Evolutionary conservation across 1,140 invertebrate species (phyloP), one percentile per base, ranked within the genome.

Genomic region (Probaryconus sp.): DNA sequence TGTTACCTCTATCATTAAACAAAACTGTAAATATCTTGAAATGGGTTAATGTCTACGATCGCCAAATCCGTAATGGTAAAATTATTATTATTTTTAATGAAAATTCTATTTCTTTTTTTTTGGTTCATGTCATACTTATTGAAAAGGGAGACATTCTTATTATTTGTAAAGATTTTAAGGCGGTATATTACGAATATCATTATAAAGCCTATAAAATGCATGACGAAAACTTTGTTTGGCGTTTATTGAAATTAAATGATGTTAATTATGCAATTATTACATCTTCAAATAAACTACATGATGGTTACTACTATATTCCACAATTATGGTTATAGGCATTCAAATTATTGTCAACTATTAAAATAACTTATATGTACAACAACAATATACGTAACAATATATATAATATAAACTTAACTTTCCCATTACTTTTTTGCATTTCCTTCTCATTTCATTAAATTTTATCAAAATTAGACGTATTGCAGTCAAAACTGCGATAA

Each of bases 251-350:
- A 30, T 30, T 30, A 9, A 30, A 30, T 30, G 2, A 30, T 30
- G 7, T 30, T n/a, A 9, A 30, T n/a, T 30, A 2, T 6, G 2
- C 28, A n/a, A 9, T 30, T n/a, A 30, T 30, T 30, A 10, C 28
- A 2, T 30, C 7, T 10, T n/a, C 28, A 30, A 30, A 30, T 30
- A 30, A 9, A 30, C 10, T 30, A 7, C 7, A 10, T 30, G 28
- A 30, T 30, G 28, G 28, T n/a, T 30, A n/a, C 10, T 30, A 2
- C 10, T 30, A 30, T 30, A 30, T 30, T 30, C 28, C 28, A 30
- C 28, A 30, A 30, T 30, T 30, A 30, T 30, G 28, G 28, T 30
- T 30, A 9, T 30, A 30, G n/a, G n/a, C n/a, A n/a, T n/a, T n/a
- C n/a, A n/a, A n/a, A n/a, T n/a, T n/a, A n/a, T n/a, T n/a, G n/a